phyloP scores from a whole-genome alignment of 1,140 invertebrate genomes.

The Drosophila takahashii region DNA sequence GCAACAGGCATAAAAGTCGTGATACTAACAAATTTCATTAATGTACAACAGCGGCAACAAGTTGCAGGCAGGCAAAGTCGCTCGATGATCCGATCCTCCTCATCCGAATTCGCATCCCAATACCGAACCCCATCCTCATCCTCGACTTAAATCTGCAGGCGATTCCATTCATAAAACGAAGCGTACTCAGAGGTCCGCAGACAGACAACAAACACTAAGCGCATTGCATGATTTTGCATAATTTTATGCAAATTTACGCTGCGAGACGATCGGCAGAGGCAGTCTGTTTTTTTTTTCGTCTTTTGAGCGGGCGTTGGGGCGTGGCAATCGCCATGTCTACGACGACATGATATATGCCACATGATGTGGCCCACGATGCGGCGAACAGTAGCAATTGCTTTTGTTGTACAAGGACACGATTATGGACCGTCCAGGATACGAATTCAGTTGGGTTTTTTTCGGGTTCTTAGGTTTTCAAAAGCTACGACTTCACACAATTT shows the following conservation, averaged over 20 bases:
- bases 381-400: conserved; percentile 84
- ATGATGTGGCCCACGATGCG: conserved; percentile 72
- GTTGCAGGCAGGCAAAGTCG: conserved; percentile 62
- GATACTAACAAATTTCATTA: conserved; percentile 84
- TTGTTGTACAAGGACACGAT: conserved; percentile 83
- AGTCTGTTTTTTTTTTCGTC: too few species aligned
- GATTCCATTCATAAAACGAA: conserved; percentile 78
- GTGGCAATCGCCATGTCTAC: conserved; percentile 62
- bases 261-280: conserved; percentile 17
- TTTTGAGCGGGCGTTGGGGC: conserved; percentile 53
- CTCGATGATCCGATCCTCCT: conserved; percentile 34
- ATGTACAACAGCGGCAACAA: conserved; percentile 81
- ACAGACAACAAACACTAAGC: conserved; percentile 76
- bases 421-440: conserved; percentile 39
- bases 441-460: not conserved
- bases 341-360: conserved; percentile 80
- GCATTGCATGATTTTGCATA: conserved; percentile 84
- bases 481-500: conserved; percentile 58
- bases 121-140: conserved; percentile 18
- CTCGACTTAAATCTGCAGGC: conserved; percentile 26
- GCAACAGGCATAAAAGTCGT: conserved; percentile 79
- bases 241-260: conserved; percentile 79
- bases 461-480: not conserved
- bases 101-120: conserved; percentile 1
- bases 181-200: conserved; percentile 52